Percentiles rank a stretch among this genome's conserved stretches.
phyloP scores from a whole-genome alignment of 1,140 invertebrate genomes.

The Cheumatopsyche charites region DNA sequence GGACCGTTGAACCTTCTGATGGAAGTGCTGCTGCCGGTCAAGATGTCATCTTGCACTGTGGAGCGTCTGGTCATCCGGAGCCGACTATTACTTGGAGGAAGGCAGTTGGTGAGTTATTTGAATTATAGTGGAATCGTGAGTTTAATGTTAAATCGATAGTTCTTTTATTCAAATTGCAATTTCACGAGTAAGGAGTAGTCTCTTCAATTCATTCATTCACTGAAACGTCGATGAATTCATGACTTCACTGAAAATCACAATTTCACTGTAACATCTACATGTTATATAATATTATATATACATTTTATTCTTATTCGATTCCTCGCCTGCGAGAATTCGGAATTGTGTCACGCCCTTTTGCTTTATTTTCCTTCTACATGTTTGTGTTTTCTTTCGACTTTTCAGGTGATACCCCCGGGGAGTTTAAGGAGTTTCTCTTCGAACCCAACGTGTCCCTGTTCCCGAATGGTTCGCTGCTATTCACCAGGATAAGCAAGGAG shows the following conservation, averaged over 20 bases:
- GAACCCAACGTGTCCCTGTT: slow-evolving; percentile 76
- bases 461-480: slow-evolving; percentile 80
- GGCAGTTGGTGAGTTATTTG: slow-evolving; percentile 74
- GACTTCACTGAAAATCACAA: no score
- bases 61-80: slow-evolving; percentile 88
- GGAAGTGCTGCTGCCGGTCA: slow-evolving; percentile 84
- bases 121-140: slow-evolving; percentile 3
- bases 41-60: slow-evolving; percentile 84
- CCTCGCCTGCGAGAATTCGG: not conserved
- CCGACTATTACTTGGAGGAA: slow-evolving; percentile 88
- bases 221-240: no score
- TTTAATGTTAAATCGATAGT: slow-evolving; percentile 29
- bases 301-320: not conserved
- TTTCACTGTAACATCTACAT: no score
- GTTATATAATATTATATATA: no score
- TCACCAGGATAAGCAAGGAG: slow-evolving; percentile 79
- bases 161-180: not conserved
- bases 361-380: not conserved
- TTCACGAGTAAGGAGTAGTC: no score
- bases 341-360: not conserved
- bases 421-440: slow-evolving; percentile 84
- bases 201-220: no score
- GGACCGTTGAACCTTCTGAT: slow-evolving; percentile 88
- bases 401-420: slow-evolving; percentile 75
- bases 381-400: slow-evolving; percentile 21